phyloP scores from a whole-genome alignment of 2,888 invertebrate genomes.

The Elmis aenea region DNA sequence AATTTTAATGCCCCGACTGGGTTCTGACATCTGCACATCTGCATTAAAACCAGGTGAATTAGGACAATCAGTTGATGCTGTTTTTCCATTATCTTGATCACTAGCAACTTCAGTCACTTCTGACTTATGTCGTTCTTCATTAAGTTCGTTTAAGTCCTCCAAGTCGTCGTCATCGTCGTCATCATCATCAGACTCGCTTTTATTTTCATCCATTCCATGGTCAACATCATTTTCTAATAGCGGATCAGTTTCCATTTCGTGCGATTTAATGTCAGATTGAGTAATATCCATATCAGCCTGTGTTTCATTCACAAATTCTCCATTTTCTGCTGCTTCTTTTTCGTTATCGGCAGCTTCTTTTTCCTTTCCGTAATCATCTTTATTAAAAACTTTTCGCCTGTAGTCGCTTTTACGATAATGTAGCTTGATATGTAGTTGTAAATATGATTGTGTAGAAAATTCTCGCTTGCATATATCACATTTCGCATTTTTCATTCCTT shows the following conservation, averaged over 20 bases:
- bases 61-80: no score
- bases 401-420: slow-evolving; percentile 38
- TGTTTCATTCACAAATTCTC: not conserved
- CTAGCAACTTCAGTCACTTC: slow-evolving; percentile 1
- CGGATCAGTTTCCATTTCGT: not conserved
- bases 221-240: not conserved
- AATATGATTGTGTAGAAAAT: slow-evolving; percentile 42
- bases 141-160: no score
- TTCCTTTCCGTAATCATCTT: slow-evolving; percentile 20
- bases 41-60: no score
- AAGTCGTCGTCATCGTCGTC: no score
- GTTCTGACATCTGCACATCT: not conserved
- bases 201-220: not conserved
- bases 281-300: no score
- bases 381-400: slow-evolving; percentile 39
- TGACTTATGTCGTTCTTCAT: not conserved
- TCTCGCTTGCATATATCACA: slow-evolving; percentile 44
- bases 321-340: slow-evolving; percentile 1
- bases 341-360: slow-evolving; percentile 8
- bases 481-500: slow-evolving; percentile 43
- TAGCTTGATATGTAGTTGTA: slow-evolving; percentile 41
- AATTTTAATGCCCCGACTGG: slow-evolving; percentile 14
- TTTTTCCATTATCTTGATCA: slow-evolving; percentile 5
- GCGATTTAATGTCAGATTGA: not conserved
- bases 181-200: no score